phyloP scores from a whole-genome alignment of 2,888 invertebrate genomes.

The Frankliniella intonsa region DNA sequence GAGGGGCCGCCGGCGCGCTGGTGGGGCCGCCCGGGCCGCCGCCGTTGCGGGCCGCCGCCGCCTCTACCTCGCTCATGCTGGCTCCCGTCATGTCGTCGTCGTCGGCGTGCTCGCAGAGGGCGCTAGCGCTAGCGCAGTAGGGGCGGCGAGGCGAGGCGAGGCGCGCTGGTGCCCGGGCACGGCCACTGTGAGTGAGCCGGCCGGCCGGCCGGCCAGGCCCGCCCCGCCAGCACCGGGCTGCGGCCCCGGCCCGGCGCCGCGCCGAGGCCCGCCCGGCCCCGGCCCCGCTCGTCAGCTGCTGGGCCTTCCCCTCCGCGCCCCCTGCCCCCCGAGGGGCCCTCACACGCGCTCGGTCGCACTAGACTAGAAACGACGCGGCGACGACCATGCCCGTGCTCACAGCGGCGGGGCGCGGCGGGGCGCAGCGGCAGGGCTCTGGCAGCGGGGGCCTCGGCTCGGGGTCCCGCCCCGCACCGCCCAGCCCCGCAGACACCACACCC shows the following conservation, averaged over 20 bases:
- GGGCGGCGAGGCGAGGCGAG: background rate
- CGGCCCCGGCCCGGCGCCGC: background rate
- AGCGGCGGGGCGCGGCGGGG: background rate
- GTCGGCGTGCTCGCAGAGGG: background rate
- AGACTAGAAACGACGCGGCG: background rate
- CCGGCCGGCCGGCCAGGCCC: no score
- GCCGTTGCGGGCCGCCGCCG: background rate
- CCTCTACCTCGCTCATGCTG: background rate
- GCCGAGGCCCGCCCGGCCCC: background rate
- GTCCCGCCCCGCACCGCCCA: background rate
- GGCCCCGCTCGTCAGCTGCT: background rate
- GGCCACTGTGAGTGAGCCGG: background rate
- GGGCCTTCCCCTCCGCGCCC: background rate
- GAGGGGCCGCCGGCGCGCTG: constrained; percentile 47
- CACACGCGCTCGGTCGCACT: background rate
- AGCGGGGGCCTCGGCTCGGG: background rate
- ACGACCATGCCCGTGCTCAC: background rate
- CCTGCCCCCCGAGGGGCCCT: background rate
- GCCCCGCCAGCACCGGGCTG: background rate
- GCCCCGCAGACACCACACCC: background rate
- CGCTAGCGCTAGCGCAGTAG: background rate
- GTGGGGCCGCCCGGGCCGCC: background rate
- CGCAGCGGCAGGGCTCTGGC: background rate
- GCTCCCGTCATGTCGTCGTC: constrained; percentile 2
- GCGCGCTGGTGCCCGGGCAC: background rate